These are phyloP conservation scores for Pluvialis apricaria DNA, from an alignment of 2,113 vertebrate species.

Conservation along the genomic window DNA sequence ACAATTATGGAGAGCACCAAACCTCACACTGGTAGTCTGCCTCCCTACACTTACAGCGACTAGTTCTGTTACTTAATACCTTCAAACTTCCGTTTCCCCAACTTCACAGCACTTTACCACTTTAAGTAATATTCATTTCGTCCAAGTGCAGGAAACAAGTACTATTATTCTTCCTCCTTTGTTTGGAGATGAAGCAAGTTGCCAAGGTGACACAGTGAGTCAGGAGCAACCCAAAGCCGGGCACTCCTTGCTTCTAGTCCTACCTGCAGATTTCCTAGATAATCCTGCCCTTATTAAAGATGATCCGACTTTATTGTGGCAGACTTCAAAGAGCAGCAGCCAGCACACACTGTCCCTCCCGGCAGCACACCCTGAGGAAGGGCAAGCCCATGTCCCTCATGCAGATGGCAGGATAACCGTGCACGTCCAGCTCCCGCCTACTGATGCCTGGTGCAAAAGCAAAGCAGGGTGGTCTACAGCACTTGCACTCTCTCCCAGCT, in stretches of 20 bases:
- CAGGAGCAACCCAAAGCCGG: neutral
- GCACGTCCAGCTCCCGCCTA: neutral
- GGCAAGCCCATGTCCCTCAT: neutral
- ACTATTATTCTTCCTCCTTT: neutral
- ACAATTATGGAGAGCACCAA: neutral
- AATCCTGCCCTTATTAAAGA: neutral
- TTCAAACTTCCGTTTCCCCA: conserved; percentile 4
- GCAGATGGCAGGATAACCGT: neutral
- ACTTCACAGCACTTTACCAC: neutral
- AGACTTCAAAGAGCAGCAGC: neutral
- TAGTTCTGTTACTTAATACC: neutral
- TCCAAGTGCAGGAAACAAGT: neutral
- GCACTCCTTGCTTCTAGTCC: fast-evolving
- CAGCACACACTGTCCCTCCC: neutral
- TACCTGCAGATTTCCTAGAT: neutral
- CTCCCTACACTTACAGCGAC: neutral
- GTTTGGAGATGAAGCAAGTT: neutral
- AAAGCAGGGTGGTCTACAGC: neutral
- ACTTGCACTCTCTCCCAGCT: neutral
- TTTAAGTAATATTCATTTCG: neutral
- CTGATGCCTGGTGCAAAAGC: neutral
- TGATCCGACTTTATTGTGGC: neutral
- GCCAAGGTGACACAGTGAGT: neutral
- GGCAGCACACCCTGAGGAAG: neutral
- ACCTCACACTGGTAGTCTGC: neutral